A percentile compares a stretch with the other conserved stretches of the same genome.
These are phyloP conservation scores for Germaria angustata DNA, from an alignment of 2,888 invertebrate genomes.

Conservation along the genomic window DNA sequence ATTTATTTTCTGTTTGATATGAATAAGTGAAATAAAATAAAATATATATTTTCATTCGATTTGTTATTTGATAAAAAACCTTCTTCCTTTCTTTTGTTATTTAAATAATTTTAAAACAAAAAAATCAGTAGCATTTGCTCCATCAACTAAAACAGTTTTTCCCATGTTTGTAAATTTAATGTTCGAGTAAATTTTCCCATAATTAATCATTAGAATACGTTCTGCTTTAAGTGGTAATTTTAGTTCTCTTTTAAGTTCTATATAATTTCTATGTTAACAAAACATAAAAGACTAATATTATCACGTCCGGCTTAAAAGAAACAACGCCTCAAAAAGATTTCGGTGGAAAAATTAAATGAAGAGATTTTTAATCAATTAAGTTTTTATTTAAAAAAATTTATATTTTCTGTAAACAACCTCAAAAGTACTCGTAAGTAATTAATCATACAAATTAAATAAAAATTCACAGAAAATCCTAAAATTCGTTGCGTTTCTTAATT, in stretches of 20 bases:
- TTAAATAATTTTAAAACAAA: no score
- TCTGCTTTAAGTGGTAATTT: conserved; percentile 20
- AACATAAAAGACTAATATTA: conserved; percentile 25
- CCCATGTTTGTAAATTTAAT: not conserved
- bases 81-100: no score
- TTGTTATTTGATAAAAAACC: no score
- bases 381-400: not conserved
- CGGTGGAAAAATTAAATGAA: not conserved
- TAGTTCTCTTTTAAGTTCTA: conserved; percentile 23
- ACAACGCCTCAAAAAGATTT: conserved; percentile 14
- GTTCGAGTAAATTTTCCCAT: conserved; percentile 31
- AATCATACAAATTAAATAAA: not conserved
- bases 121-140: no score
- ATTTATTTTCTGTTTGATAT: no score
- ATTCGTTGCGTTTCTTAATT: not conserved
- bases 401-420: not conserved
- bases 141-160: not conserved
- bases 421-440: no score
- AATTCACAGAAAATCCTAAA: not conserved
- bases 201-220: conserved; percentile 36
- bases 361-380: not conserved
- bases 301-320: conserved; percentile 50
- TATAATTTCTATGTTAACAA: conserved; percentile 39
- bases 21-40: no score
- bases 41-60: no score